Percentiles rank a stretch among this genome's conserved stretches.
Evolutionary conservation across 2,797 vertebrate species (phyloP).

Genomic region (Hydrophis major): DNA sequence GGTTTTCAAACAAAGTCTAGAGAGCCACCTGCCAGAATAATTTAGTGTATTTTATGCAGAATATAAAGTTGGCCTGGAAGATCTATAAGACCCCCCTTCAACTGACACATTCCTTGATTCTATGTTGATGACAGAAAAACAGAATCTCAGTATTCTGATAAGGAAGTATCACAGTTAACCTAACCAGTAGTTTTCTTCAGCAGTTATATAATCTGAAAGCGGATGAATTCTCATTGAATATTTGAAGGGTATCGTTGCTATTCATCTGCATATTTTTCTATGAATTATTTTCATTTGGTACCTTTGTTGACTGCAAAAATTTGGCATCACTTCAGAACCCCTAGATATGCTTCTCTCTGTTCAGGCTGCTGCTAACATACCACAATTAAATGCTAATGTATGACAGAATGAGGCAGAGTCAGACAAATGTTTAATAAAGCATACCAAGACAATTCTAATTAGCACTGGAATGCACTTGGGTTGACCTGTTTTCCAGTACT

Average conservation of each 20-base stretch:
- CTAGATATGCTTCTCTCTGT: neutral
- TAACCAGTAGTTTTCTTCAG: neutral
- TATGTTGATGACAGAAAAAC: neutral
- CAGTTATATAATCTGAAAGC: conserved; percentile 8
- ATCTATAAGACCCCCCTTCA: neutral
- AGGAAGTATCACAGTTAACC: neutral
- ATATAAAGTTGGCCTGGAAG: neutral
- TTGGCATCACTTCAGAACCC: neutral
- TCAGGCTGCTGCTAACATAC: conserved; percentile 13
- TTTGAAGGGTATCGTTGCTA: neutral
- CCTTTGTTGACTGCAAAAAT: neutral
- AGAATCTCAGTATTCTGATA: neutral
- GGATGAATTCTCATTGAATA: neutral
- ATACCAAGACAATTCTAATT: neutral
- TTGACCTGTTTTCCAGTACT: conserved; percentile 14
- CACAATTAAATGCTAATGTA: conserved; percentile 43
- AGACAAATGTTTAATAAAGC: conserved; percentile 24
- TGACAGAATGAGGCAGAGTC: fast-evolving
- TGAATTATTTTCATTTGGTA: neutral
- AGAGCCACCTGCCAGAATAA: neutral
- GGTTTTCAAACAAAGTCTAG: neutral
- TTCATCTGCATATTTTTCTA: neutral
- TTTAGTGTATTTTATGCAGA: neutral
- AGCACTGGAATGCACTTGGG: neutral
- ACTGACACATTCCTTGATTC: neutral